Base-by-base conservation (phyloP, 2,888 invertebrate species). In the Lamellibrachia satsuma region DNA sequence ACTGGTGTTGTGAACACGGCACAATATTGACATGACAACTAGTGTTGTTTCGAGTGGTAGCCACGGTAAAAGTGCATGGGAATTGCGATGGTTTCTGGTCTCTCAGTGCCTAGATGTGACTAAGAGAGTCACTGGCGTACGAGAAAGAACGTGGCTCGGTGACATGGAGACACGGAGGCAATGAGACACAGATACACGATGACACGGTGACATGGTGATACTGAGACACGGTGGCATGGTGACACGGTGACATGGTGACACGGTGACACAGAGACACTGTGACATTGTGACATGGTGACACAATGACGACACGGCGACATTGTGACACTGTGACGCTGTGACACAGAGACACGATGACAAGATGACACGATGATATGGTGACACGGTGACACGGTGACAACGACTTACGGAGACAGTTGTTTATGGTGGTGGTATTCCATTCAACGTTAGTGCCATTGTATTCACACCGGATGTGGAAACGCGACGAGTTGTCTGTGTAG, bases 381-480 rank as follows among this genome's bases (percentile, higher is more conserved):
- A 9, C 51, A 6, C 8, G 4, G 7, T 90, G 15, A n/a, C 52
- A 91, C n/a, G 51, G 6, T 91, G 91, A 52, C 6, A 91, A 91
- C 39, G n/a, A 93, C 94, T 93, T 52, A 94, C 94, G 94, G 4
- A 91, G 52, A 75, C 94, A 94, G n/a, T 91, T 90, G n/a, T 57
- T 91, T 4, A 94, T 93, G 60, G 22, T 52, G 57, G 93, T 90
- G 9, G 39, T 51, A 91, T 93, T 93, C 94, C 94, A 94, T 60
- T 90, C 60, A 39, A 93, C 93, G 22, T 92, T 92, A 75, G 15
- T 22, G 6, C 75, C 75, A 15, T n/a, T 15, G 8, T 93, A 93
- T n/a, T 90, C 91, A 90, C 94, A 94, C 55, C 52, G 92, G 27
- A 93, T 93, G 90, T 52, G 7, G 52, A 91, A n/a, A 15, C 51